Percentiles rank a stretch among this genome's conserved stretches.
Conservation (phyloP, 2,797 vertebrate species). For the Thaleichthys pacificus region DNA sequence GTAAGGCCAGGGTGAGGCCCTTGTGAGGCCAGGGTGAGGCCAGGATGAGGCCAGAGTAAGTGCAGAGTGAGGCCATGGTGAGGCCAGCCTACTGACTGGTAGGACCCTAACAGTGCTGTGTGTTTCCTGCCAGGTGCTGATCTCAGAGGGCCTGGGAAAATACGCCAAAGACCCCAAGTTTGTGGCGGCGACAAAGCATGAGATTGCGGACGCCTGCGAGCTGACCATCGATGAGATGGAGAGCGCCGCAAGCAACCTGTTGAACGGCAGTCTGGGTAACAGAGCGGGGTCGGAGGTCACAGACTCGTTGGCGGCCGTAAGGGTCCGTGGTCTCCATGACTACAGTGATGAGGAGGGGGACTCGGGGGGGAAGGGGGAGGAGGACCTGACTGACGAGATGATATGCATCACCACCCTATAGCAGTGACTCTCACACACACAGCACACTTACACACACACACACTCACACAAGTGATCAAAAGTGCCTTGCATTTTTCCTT, state of each 20-base stretch:
- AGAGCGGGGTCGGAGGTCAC: conserved; percentile 66
- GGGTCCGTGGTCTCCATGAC: conserved; percentile 77
- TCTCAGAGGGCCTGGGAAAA: conserved; percentile 93
- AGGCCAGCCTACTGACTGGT: not conserved
- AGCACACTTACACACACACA: conserved; percentile 27
- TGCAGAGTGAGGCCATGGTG: not conserved
- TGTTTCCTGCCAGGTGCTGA: conserved; percentile 81
- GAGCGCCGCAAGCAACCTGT: conserved; percentile 91
- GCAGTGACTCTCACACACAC: conserved; percentile 57
- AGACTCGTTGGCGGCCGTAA: conserved; percentile 69
- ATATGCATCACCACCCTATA: conserved; percentile 97
- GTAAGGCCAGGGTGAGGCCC: too few relatives aligned
- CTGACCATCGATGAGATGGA: conserved; percentile 99
- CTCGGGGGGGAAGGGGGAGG: conserved; percentile 78
- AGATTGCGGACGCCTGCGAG: conserved; percentile 95
- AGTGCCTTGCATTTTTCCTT: conserved; percentile 69
- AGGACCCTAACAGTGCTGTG: not conserved
- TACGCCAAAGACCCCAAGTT: conserved; percentile 96
- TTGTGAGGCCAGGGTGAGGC: not conserved
- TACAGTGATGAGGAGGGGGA: conserved; percentile 93
- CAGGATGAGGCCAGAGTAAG: not conserved
- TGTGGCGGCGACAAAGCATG: conserved; percentile 89
- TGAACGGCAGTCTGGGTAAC: conserved; percentile 82
- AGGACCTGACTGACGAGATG: conserved; percentile 96
- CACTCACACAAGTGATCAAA: conserved; percentile 46